Percentiles rank a stretch among this genome's conserved stretches.
Conservation (phyloP, 1,140 invertebrate species). For the Euwallacea fornicatus region DNA sequence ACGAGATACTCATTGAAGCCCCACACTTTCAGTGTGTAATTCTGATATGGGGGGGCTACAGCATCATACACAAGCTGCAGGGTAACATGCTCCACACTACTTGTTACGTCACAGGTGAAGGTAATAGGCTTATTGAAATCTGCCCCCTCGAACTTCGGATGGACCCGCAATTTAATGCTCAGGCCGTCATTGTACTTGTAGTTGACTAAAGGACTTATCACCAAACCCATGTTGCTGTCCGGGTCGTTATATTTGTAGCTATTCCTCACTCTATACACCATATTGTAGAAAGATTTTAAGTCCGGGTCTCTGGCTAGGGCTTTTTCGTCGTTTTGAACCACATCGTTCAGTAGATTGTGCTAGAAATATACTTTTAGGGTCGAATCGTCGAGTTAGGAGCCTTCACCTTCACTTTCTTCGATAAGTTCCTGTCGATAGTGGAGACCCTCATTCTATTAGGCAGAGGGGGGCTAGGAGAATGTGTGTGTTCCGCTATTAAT, state of each 20-base stretch:
- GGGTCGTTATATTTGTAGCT: slow-evolving; percentile 71
- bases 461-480: slow-evolving; percentile 60
- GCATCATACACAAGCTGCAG: slow-evolving; percentile 82
- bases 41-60: slow-evolving; percentile 57
- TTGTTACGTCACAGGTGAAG: slow-evolving; percentile 87
- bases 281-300: slow-evolving; percentile 75
- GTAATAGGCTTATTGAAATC: slow-evolving; percentile 66
- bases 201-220: slow-evolving; percentile 80
- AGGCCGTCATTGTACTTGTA: slow-evolving; percentile 74
- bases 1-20: slow-evolving; percentile 80
- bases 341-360: slow-evolving; percentile 56
- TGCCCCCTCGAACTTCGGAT: slow-evolving; percentile 63
- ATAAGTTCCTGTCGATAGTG: slow-evolving; percentile 44
- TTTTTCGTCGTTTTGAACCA: slow-evolving; percentile 40
- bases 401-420: slow-evolving; percentile 38
- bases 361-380: slow-evolving; percentile 6
- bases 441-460: slow-evolving; percentile 41
- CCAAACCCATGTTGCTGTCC: slow-evolving; percentile 75
- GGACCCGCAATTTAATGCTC: slow-evolving; percentile 83
- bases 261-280: slow-evolving; percentile 73
- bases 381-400: no score
- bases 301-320: slow-evolving; percentile 63
- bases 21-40: slow-evolving; percentile 69
- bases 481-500: slow-evolving; percentile 59
- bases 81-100: slow-evolving; percentile 85